Evolutionary conservation across 2,797 vertebrate species (phyloP).

Genomic region (Cirrhinus molitorella): DNA sequence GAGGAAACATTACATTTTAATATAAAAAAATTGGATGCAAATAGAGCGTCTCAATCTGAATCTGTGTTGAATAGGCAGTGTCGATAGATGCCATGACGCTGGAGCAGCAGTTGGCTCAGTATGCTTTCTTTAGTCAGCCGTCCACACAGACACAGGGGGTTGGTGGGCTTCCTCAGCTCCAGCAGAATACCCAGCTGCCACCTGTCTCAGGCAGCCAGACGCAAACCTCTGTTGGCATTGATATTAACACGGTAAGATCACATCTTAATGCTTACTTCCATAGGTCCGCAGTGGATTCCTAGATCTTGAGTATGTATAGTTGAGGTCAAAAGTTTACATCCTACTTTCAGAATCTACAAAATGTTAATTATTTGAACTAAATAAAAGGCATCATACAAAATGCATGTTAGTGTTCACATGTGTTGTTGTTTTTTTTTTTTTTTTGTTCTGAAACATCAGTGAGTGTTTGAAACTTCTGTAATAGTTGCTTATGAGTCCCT

Average conservation of each 20-base stretch:
- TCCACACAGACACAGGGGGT: constrained; percentile 78
- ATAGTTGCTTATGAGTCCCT: no score
- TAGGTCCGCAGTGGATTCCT: constrained; percentile 4
- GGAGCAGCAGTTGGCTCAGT: constrained; percentile 95
- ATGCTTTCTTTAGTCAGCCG: constrained; percentile 89
- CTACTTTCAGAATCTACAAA: no score
- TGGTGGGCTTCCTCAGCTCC: constrained; percentile 80
- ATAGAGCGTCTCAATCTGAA: constrained; percentile 63
- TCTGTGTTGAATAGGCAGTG: constrained; percentile 80
- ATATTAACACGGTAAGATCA: constrained; percentile 87
- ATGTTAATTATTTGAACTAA: no score
- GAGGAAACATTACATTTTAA: not conserved
- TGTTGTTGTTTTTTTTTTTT: no score
- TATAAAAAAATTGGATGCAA: constrained; percentile 78
- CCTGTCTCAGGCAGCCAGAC: constrained; percentile 84
- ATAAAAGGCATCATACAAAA: no score
- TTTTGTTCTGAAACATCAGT: no score
- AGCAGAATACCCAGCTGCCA: constrained; percentile 89
- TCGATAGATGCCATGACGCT: constrained; percentile 89
- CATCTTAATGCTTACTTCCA: constrained; percentile 25
- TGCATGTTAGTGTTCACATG: no score
- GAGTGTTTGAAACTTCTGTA: no score
- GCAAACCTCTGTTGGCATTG: constrained; percentile 84
- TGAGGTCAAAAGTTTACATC: no score
- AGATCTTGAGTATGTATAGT: not conserved